Evolutionary conservation across 2,888 invertebrate species (phyloP), one percentile per base, ranked within the genome.

Genomic region (Xestia sexstrigata): DNA sequence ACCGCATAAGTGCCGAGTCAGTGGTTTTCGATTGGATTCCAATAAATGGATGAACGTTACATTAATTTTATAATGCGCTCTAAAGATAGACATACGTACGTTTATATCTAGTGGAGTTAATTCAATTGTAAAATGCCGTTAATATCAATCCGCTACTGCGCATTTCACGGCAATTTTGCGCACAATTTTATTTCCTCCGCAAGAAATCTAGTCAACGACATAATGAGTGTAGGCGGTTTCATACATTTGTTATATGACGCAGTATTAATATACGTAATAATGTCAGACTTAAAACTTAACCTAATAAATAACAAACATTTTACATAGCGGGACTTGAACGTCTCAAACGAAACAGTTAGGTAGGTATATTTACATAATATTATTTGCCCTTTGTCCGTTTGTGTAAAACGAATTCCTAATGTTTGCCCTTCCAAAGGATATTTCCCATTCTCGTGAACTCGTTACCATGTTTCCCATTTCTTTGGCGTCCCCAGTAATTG

Each of bases 141-240:
- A 82, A 88, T 89, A 87, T 86, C 82, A 87, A 85, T 76, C 78
- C 9, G 86, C 87, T 88, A 88, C 89, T 84, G 87, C 88, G 83
- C 83, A 89, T 90, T 92, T 91, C 88, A 88, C 80, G 87, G 87
- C 87, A 89, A 91, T 92, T 92, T 91, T 83, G 85, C 87, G 87
- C 72, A 85, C 89, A 91, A 89, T 93, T 91, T 92, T 87, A 88
- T 89, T 88, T 90, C 85, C 86, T 85, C 83, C 79, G 79, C 82
- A 79, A 85, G 84, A 79, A 86, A 88, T 78, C 60, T 78, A 80
- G 76, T 74, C 65, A 49, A 30, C 60, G 42, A 52, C 67, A 68
- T 78, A 71, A 78, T 78, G 83, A 86, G 78, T 52, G 63, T 39
- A 49, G 30, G 66, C 69, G 60, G 63, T 67, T 82, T 78, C 55